phyloP scores from a whole-genome alignment of 2,888 invertebrate species.

The Apoderus coryli region DNA sequence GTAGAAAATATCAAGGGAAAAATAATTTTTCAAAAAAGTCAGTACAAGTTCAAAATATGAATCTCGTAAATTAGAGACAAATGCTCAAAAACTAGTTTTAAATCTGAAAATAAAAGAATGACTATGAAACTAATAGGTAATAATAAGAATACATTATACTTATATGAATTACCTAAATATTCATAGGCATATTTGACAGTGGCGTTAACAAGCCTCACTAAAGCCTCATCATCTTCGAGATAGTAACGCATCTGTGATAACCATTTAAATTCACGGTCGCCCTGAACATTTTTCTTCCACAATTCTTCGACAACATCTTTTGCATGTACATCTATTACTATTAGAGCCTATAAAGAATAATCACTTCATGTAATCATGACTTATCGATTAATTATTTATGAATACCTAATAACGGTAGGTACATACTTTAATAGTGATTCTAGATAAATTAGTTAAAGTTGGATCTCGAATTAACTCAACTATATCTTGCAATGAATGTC shows the following conservation, averaged over 20 bases:
- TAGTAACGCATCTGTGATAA: constrained; percentile 66
- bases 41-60: too few species aligned
- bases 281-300: constrained; percentile 44
- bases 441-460: constrained; percentile 50
- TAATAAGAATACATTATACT: too few species aligned
- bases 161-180: constrained; percentile 45
- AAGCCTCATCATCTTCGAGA: constrained; percentile 48
- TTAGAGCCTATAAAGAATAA: constrained; percentile 46
- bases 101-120: too few species aligned
- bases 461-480: constrained; percentile 59
- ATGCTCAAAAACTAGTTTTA: too few species aligned
- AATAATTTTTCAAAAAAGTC: too few species aligned
- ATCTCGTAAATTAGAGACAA: too few species aligned
- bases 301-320: constrained; percentile 64
- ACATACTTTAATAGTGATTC: constrained; percentile 58
- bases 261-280: constrained; percentile 73
- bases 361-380: too few species aligned
- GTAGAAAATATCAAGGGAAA: too few species aligned
- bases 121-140: too few species aligned
- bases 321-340: constrained; percentile 75
- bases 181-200: constrained; percentile 69
- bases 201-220: constrained; percentile 65
- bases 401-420: too few species aligned
- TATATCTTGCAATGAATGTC: constrained; percentile 53
- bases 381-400: too few species aligned